phyloP scores from a whole-genome alignment of 2,797 vertebrate genomes.

The Huso huso region DNA sequence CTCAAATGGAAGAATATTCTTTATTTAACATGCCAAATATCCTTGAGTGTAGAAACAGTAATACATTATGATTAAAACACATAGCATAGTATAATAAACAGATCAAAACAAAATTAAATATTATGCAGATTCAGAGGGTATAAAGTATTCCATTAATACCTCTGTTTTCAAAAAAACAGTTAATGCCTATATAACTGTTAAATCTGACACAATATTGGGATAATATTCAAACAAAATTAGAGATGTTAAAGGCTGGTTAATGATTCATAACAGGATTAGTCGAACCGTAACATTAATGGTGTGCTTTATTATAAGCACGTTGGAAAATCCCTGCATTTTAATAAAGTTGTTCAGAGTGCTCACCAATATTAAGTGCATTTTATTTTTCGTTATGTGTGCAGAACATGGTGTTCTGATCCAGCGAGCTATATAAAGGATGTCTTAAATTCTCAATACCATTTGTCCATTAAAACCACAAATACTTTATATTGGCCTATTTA shows the following conservation, averaged over 20 bases:
- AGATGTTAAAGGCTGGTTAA: constrained; percentile 9
- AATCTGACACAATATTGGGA: neutral
- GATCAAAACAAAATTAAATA: no score
- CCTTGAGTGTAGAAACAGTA: no score
- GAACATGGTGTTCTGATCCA: neutral
- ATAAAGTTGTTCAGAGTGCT: neutral
- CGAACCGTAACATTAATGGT: constrained; percentile 4
- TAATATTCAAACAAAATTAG: constrained; percentile 12
- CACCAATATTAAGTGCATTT: neutral
- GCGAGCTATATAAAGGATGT: constrained; percentile 2
- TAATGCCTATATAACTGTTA: no score
- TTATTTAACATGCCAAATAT: no score
- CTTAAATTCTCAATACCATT: neutral
- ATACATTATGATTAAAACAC: no score
- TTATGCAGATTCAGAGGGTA: no score
- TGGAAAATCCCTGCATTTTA: constrained; percentile 11
- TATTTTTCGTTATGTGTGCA: constrained; percentile 1
- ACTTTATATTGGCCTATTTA: neutral
- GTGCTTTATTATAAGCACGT: neutral
- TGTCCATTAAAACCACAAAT: neutral
- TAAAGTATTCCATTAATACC: no score
- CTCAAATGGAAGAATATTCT: no score
- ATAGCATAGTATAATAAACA: no score
- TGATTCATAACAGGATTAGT: constrained; percentile 12
- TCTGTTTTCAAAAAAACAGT: no score